Base-by-base conservation (phyloP, 1,140 invertebrate species). In the Lepidurus apus region DNA sequence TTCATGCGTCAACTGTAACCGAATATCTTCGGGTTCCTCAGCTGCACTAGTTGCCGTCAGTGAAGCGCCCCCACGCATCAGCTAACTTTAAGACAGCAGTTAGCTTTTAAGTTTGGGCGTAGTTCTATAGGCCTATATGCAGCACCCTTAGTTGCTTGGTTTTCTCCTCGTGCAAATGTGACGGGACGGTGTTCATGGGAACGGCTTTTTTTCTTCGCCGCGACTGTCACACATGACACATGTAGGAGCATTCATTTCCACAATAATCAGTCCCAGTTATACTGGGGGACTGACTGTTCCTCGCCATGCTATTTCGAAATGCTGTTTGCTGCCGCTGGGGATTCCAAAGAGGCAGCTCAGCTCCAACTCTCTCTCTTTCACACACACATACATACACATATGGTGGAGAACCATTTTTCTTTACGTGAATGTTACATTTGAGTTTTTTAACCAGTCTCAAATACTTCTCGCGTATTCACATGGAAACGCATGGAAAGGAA, bases 191-290 rank as follows among this genome's bases (percentile, higher is more conserved):
- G 53, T 65, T 65, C 53, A 65, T 65, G 53, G 53, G 53, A 65
- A 65, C 8, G 53, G 53, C 53, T 13, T 65, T 65, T 34, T 34
- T 65, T 65, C 53, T 65, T 65, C 53, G 4, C 53, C 21, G 13
- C 53, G 13, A 65, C 53, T 65, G 53, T 65, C 53, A 65, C n/a
- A n/a, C 53, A 65, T 65, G 53, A 65, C 53, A 65, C 53, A 65
- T 65, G n/a, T 65, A 65, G 53, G 53, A 65, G 53, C 53, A 65
- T 65, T 65, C 53, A 21, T 65, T 65, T 65, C 21, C 53, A 65
- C 53, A 65, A 65, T 65, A 65, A 65, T 65, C 53, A 21, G 53
- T 65, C 53, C 53, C 53, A 65, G 53, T 65, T 65, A 34, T 34
- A 65, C 53, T 65, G 17, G 53, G 21, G 0, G 21, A 65, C 53